phyloP scores from a whole-genome alignment of 2,888 invertebrate genomes.

The Lamellibrachia columna region DNA sequence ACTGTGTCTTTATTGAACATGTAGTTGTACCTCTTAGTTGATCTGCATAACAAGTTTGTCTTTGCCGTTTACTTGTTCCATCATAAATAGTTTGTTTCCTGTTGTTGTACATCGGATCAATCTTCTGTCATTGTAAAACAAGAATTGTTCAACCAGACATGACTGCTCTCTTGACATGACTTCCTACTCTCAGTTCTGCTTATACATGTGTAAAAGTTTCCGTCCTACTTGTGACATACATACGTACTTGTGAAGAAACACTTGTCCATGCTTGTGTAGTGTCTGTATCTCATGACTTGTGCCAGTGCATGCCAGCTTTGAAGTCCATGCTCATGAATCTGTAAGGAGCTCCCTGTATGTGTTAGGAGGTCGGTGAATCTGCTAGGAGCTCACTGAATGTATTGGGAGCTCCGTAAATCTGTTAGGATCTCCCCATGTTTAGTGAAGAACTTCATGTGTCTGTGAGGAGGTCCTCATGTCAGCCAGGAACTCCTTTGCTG shows the following conservation, averaged over 20 bases:
- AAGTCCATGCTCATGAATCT: not conserved
- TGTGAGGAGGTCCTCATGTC: not conserved
- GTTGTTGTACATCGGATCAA: not conserved
- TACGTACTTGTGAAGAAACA: not conserved
- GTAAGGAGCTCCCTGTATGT: not conserved
- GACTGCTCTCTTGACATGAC: not conserved
- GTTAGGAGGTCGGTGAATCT: not conserved
- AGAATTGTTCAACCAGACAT: not conserved
- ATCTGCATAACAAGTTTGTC: not conserved
- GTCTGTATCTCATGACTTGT: not conserved
- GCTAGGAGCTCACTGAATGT: not conserved
- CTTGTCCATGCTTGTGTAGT: not conserved
- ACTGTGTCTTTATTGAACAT: not conserved
- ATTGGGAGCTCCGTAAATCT: not conserved
- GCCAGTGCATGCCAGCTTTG: not conserved
- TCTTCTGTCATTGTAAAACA: not conserved
- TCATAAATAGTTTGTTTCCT: not conserved
- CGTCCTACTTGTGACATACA: not conserved
- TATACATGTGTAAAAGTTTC: not conserved
- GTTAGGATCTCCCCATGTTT: not conserved
- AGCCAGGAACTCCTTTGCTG: no score
- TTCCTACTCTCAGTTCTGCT: not conserved
- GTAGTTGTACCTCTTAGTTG: not conserved
- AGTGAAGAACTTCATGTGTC: not conserved
- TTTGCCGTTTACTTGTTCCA: not conserved